These are phyloP conservation scores for Pachymerium ferrugineum DNA, from an alignment of 2,888 invertebrate species.

Conservation along the genomic window DNA sequence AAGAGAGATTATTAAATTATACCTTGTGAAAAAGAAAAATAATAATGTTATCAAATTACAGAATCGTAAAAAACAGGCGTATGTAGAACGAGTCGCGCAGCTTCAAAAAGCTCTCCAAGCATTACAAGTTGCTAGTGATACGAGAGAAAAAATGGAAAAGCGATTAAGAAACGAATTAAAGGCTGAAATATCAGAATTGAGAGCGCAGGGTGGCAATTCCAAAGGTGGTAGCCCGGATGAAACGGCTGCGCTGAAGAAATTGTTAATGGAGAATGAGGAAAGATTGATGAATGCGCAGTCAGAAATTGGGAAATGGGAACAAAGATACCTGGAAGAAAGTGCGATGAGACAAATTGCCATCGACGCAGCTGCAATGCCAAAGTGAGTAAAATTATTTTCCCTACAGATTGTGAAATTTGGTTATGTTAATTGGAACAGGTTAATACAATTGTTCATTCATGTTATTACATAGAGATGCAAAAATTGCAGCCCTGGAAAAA, in stretches of 20 bases:
- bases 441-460: background rate
- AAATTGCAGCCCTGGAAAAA: constrained; percentile 75
- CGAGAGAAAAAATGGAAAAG: constrained; percentile 77
- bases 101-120: constrained; percentile 74
- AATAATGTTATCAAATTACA: constrained; percentile 48
- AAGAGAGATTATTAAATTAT: too few relatives aligned
- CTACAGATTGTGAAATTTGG: background rate
- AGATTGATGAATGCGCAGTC: constrained; percentile 69
- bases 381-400: constrained; percentile 50
- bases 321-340: constrained; percentile 74
- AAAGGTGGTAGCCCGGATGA: constrained; percentile 16
- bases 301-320: constrained; percentile 79
- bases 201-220: constrained; percentile 35
- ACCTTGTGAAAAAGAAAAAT: too few relatives aligned
- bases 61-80: constrained; percentile 76
- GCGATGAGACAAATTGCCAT: constrained; percentile 72
- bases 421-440: too few relatives aligned
- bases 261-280: constrained; percentile 63
- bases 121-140: constrained; percentile 74
- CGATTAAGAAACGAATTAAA: constrained; percentile 78
- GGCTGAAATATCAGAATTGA: constrained; percentile 67
- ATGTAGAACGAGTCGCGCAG: constrained; percentile 76
- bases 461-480: constrained; percentile 61
- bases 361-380: constrained; percentile 69
- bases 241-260: constrained; percentile 56